Evolutionary conservation across 2,113 vertebrate species (phyloP).

Genomic region (Trichechus manatus): DNA sequence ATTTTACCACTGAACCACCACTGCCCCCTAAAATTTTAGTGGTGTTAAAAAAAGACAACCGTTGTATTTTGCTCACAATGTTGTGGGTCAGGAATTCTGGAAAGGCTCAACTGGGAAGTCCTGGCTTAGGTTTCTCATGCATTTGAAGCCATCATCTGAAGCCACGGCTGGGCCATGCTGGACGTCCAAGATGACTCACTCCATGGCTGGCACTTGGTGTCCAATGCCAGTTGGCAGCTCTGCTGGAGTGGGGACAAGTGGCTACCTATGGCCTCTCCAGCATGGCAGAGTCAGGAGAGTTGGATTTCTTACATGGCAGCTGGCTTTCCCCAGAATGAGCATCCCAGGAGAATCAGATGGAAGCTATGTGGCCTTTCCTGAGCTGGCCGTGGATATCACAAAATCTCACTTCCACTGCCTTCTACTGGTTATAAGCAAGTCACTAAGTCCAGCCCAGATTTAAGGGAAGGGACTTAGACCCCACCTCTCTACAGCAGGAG

Average conservation of each 20-base stretch:
- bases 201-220: not conserved
- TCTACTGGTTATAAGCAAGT: accelerated
- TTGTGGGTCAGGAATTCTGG: not conserved
- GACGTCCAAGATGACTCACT: accelerated
- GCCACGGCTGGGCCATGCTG: not conserved
- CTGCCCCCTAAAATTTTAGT: not conserved
- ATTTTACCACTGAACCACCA: not conserved
- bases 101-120: not conserved
- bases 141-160: not conserved
- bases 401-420: not conserved
- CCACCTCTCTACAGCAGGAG: not conserved
- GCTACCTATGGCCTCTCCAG: not conserved
- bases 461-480: too few species aligned
- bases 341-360: not conserved
- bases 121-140: not conserved
- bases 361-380: accelerated
- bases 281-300: not conserved
- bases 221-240: not conserved
- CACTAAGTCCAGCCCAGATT: not conserved
- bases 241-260: not conserved
- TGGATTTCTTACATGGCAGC: not conserved
- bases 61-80: not conserved
- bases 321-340: not conserved
- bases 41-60: not conserved
- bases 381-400: not conserved